phyloP scores from a whole-genome alignment of 2,888 invertebrate genomes.

The Zaprionus lineosus region DNA sequence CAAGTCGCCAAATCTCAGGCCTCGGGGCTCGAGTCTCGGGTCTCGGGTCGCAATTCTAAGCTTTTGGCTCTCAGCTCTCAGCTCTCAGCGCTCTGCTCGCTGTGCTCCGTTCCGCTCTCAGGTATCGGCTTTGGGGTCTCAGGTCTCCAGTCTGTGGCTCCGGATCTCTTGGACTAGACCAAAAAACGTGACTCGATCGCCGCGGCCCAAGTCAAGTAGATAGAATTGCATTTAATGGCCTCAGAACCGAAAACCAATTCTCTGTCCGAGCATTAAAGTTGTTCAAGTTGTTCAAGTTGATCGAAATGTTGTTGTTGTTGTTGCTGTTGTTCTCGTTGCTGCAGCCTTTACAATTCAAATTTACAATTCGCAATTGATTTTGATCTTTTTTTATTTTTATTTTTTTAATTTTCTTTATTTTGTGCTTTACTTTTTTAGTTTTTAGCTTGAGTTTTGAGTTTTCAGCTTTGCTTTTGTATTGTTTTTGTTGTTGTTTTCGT shows the following conservation, averaged over 20 bases:
- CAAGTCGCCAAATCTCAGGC: too few relatives aligned
- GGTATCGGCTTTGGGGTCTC: background rate
- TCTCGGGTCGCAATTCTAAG: background rate
- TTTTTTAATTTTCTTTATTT: too few relatives aligned
- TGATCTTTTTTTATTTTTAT: background rate
- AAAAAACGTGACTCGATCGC: conserved; percentile 68
- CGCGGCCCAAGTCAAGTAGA: conserved; percentile 61
- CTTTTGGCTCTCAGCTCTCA: conserved; percentile 8
- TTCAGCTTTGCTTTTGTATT: too few relatives aligned
- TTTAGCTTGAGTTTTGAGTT: too few relatives aligned
- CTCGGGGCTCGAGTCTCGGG: background rate
- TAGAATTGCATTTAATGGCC: conserved; percentile 76
- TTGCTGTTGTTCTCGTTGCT: conserved; percentile 23
- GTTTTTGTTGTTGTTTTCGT: conserved; percentile 3
- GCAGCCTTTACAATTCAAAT: conserved; percentile 69
- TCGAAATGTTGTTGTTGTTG: conserved; percentile 9
- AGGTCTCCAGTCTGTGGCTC: background rate
- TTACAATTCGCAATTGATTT: conserved; percentile 60
- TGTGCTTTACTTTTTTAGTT: too few relatives aligned
- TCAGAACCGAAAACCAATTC: conserved; percentile 47
- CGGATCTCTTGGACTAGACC: conserved; percentile 32
- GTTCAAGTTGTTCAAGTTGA: conserved; percentile 31
- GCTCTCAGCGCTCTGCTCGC: background rate
- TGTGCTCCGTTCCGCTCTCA: background rate
- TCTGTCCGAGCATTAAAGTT: conserved; percentile 47